These are phyloP conservation scores for Tretioscincus oriximinensis DNA, from an alignment of 2,113 vertebrate species.

Conservation along the genomic window DNA sequence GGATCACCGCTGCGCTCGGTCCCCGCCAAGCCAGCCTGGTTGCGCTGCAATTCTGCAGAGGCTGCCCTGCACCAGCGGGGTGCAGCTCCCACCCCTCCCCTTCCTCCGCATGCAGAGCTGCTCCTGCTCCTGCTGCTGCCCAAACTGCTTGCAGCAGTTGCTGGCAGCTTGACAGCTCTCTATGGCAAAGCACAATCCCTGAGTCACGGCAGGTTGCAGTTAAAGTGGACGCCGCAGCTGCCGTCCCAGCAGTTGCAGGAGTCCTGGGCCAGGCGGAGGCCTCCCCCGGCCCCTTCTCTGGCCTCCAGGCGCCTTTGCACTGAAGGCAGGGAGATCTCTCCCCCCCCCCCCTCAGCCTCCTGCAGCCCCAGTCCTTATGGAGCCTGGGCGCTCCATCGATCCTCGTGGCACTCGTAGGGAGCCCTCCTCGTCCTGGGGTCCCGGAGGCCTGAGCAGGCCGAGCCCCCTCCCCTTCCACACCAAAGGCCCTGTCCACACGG, in stretches of 20 bases:
- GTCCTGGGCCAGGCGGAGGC: not conserved
- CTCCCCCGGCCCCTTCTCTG: not conserved
- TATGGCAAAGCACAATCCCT: not conserved
- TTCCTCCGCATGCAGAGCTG: not conserved
- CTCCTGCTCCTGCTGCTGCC: not conserved
- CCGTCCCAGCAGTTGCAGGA: not conserved
- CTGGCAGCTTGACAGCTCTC: slow-evolving; percentile 22
- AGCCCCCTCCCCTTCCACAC: not conserved
- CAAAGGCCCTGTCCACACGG: too few relatives aligned
- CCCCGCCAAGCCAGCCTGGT: too few relatives aligned
- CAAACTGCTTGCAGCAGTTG: not conserved
- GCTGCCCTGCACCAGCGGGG: not conserved
- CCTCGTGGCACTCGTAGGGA: too few relatives aligned
- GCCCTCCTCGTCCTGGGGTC: not conserved
- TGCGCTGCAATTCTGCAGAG: not conserved
- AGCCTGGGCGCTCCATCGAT: too few relatives aligned
- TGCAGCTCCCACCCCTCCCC: not conserved
- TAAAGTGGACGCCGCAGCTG: too few relatives aligned
- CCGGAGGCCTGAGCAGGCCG: not conserved
- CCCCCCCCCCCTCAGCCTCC: too few relatives aligned
- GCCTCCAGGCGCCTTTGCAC: slow-evolving; percentile 14
- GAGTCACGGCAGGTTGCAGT: not conserved
- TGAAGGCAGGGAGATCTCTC: slow-evolving; percentile 36
- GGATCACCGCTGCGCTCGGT: too few relatives aligned
- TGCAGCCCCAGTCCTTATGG: too few relatives aligned